Evolutionary conservation across 2,113 vertebrate species (phyloP), one percentile per base, ranked within the genome.

Genomic region (Sturnus vulgaris): DNA sequence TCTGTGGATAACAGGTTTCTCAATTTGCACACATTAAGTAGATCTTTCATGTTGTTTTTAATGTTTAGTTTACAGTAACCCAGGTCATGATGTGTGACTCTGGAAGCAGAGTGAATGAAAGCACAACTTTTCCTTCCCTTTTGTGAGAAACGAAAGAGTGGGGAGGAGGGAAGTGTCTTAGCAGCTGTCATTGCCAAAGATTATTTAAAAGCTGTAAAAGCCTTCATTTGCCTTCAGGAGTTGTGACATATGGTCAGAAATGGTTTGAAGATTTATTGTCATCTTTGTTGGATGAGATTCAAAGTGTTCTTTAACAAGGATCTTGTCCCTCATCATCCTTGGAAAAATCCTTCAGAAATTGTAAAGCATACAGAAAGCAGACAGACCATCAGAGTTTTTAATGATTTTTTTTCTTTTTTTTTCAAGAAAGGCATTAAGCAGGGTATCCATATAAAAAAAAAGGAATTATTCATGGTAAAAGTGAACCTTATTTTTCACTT

Each of bases 171-270:
- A 98, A 98, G 97, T 95, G 93, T 96, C 96, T 98, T 97, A 96
- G 97, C 98, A 98, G 86, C 97, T 98, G 97, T 97, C 97, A 95
- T 91, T 98, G 97, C 94, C 97, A 97, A 96, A 94, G 93, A 97
- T 98, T 98, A 97, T 98, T 98, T 98, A 97, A 98, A 98, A 98
- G 96, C 95, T 93, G 82, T 92, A 96, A 97, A 98, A 96, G 90
- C 94, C 97, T 98, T 98, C 82, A 94, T 97, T 98, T 98, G 97
- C 98, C 97, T 98, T 98, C 90, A 97, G 97, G 97, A 98, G 95
- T 98, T 98, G 95, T 98, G 98, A 98, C 98, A 98, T 98, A 98
- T 97, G 98, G 98, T 97, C 97, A 98, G 97, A 97, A 98, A 98
- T 97, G 92, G 93, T 96, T 98, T 97, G 95, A 97, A 98, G 98